Evolutionary conservation across 2,888 invertebrate species (phyloP).

Genomic region (Prosapia bicincta): DNA sequence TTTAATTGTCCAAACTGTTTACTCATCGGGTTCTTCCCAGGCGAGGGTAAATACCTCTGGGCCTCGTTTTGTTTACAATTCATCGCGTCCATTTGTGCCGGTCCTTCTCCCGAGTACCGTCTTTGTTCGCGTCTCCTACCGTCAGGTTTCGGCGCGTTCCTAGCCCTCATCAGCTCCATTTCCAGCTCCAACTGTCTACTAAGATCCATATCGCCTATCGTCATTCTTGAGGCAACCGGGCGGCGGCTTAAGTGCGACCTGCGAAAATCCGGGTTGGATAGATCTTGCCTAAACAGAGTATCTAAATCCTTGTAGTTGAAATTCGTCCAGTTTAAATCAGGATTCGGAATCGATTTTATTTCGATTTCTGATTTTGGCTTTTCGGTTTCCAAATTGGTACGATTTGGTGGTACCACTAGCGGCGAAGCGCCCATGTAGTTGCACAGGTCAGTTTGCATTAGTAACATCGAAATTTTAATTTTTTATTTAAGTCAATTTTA

Average conservation of each 20-base stretch:
- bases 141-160: neutral
- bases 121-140: neutral
- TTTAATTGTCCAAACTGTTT: slow-evolving; percentile 17
- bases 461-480: slow-evolving; percentile 13
- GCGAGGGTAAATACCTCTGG: neutral
- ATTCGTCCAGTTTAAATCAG: neutral
- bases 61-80: slow-evolving; percentile 22
- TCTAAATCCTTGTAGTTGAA: neutral
- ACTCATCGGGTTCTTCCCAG: neutral
- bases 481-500: too few relatives aligned
- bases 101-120: neutral
- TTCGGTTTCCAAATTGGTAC: neutral
- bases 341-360: neutral
- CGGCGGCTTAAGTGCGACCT: neutral
- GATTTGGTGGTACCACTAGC: neutral
- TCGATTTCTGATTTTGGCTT: neutral
- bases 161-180: slow-evolving; percentile 17
- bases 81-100: neutral
- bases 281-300: neutral
- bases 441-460: slow-evolving; percentile 21
- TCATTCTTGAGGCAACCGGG: neutral
- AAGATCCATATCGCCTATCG: slow-evolving; percentile 13
- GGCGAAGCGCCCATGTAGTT: slow-evolving; percentile 16
- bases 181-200: slow-evolving; percentile 19
- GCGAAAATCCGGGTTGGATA: neutral